phyloP scores from a whole-genome alignment of 2,113 vertebrate species.

The Rhinolophus sinicus region DNA sequence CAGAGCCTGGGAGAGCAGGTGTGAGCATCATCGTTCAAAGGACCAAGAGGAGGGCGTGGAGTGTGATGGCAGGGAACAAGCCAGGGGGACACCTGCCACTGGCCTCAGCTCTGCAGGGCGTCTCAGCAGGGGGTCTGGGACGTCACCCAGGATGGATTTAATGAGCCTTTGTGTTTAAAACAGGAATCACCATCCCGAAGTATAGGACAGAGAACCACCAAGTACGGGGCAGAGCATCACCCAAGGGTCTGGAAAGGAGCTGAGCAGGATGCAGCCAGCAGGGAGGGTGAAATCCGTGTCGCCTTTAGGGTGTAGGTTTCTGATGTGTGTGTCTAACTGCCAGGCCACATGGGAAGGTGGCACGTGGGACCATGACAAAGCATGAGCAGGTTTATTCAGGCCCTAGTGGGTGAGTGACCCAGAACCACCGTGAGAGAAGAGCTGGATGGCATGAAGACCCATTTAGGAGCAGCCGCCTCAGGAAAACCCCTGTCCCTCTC shows the following conservation, averaged over 20 bases:
- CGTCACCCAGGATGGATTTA: rapidly evolving
- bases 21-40: rapidly evolving
- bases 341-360: rapidly evolving
- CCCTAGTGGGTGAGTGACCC: rapidly evolving
- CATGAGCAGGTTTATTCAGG: rapidly evolving
- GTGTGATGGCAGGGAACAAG: rapidly evolving
- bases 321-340: rapidly evolving
- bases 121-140: too few relatives aligned
- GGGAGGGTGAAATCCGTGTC: rapidly evolving
- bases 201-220: rapidly evolving
- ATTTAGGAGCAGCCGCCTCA: rapidly evolving
- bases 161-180: neutral
- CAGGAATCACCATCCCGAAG: neutral
- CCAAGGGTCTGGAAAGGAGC: neutral
- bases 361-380: rapidly evolving
- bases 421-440: rapidly evolving
- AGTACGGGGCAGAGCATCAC: too few relatives aligned
- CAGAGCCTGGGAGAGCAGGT: neutral
- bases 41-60: neutral
- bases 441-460: too few relatives aligned
- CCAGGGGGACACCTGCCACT: neutral
- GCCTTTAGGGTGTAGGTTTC: rapidly evolving
- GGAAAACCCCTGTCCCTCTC: rapidly evolving
- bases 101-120: rapidly evolving
- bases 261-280: rapidly evolving